These are phyloP conservation scores for Megalops atlanticus DNA, from an alignment of 2,113 vertebrate species.

Conservation along the genomic window DNA sequence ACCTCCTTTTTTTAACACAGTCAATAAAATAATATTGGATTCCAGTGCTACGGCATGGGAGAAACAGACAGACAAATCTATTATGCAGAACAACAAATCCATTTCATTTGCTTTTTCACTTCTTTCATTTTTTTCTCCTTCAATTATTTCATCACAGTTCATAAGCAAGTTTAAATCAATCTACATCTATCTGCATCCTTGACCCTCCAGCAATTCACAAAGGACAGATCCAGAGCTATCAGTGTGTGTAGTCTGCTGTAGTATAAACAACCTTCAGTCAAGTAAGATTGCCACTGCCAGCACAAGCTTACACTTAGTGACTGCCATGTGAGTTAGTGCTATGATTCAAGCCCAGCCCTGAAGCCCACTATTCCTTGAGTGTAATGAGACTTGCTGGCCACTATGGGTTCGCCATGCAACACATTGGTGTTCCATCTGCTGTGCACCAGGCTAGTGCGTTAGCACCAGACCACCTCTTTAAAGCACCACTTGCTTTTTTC, in stretches of 20 bases:
- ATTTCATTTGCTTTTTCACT: slow-evolving; percentile 39
- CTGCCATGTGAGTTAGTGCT: neutral
- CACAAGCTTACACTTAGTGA: neutral
- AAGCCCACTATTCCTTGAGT: neutral
- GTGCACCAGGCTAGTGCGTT: neutral
- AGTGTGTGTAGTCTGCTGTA: neutral
- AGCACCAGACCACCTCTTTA: neutral
- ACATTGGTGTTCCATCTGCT: neutral
- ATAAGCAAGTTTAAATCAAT: slow-evolving; percentile 51
- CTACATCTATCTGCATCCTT: too few species aligned
- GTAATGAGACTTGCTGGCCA: neutral
- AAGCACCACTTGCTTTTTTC: neutral
- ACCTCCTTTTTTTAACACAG: slow-evolving; percentile 66
- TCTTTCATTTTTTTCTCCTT: slow-evolving; percentile 37
- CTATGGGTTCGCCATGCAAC: neutral
- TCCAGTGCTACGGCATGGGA: slow-evolving; percentile 75
- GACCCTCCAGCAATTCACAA: slow-evolving; percentile 14
- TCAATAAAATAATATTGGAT: slow-evolving; percentile 66
- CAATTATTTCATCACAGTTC: slow-evolving; percentile 49
- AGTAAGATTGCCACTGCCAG: too few species aligned
- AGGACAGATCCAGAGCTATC: slow-evolving; percentile 18
- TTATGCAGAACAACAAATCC: slow-evolving; percentile 50
- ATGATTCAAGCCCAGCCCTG: neutral
- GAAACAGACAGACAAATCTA: slow-evolving; percentile 49
- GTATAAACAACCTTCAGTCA: neutral